phyloP scores from a whole-genome alignment of 2,888 invertebrate genomes.

The Agriotes lineatus region DNA sequence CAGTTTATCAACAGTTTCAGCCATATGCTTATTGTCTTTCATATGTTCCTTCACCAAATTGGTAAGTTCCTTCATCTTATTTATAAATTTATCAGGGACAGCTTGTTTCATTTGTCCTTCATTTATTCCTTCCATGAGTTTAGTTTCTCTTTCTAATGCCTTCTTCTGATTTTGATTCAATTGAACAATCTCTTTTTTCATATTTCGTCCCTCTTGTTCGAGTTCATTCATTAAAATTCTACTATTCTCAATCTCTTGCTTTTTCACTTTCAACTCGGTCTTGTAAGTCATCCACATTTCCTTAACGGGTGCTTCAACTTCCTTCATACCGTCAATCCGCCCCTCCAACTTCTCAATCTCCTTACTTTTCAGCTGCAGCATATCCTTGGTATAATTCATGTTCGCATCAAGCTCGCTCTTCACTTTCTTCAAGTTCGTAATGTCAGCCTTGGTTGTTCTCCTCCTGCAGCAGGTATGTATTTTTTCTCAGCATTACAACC shows the following conservation, averaged over 20 bases:
- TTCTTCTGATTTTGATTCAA: conserved; percentile 64
- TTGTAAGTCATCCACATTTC: conserved; percentile 51
- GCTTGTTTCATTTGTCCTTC: conserved; percentile 46
- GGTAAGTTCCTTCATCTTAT: conserved; percentile 67
- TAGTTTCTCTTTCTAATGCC: too few species aligned
- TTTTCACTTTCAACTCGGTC: conserved; percentile 53
- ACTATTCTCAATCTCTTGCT: conserved; percentile 55
- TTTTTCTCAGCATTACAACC: too few species aligned
- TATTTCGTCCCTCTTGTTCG: conserved; percentile 65
- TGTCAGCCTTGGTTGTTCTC: conserved; percentile 51
- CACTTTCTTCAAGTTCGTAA: conserved; percentile 51
- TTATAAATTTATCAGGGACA: conserved; percentile 59
- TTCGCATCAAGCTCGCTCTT: conserved; percentile 54
- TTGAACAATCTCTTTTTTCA: conserved; percentile 65
- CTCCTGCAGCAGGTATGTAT: conserved; percentile 49
- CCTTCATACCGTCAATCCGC: too few species aligned
- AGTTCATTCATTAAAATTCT: conserved; percentile 63
- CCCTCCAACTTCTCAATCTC: too few species aligned
- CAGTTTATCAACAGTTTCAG: too few species aligned
- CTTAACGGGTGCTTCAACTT: conserved; percentile 49
- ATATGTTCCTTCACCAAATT: conserved; percentile 66
- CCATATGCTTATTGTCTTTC: too few species aligned
- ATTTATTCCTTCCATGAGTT: too few species aligned
- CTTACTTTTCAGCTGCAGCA: conserved; percentile 49
- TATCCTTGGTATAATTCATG: conserved; percentile 57